Base-by-base conservation (phyloP, 2,113 vertebrate species). In the Nyctibius bracteatus region DNA sequence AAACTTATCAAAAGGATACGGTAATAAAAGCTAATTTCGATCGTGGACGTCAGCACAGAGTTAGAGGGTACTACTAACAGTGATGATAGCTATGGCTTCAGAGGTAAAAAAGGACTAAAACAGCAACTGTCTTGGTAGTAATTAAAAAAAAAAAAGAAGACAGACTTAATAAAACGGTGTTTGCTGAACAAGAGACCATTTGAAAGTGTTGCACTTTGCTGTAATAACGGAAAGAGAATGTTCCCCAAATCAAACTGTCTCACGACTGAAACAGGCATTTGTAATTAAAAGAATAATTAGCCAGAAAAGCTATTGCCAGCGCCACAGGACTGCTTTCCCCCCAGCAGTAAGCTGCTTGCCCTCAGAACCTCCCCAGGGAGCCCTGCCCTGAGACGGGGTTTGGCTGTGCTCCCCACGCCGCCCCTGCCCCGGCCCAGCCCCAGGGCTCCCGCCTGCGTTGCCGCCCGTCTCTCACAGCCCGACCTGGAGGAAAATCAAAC, bases 371-470 rank as follows among this genome's bases (percentile, higher is more conserved):
- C 30, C 2, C 6, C 1, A 2, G 17, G 12, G 15, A 10, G 25
- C 28, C 23, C 43, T 44, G 66, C 37, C n/a, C 49, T 5, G 24
- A 15, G 31, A 24, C 0, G 9, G 49, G 59, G 6, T 39, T 43
- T 14, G 22, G 39, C 54, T 18, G 10, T 49, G 80, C 12, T 14
- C 33, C n/a, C 16, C 3, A 2, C 25, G 1, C 33, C 6, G 23
- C 14, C 21, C 9, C 51, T 15, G 14, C 35, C 39, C 44, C 35
- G 63, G 39, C 72, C 35, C 31, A 37, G 43, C 57, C 61, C 7
- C 1, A 14, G 27, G 25, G 57, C 18, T 59, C 61, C 57, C 30
- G 37, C 9, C 41, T 4, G 1, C 4, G 7, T 21, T 7, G 0
- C 10, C 8, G 2, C 3, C n/a, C 5, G 3, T 5, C 30, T 18